Evolutionary conservation across 2,797 vertebrate species (phyloP).

Genomic region (Megaceryle alcyon): DNA sequence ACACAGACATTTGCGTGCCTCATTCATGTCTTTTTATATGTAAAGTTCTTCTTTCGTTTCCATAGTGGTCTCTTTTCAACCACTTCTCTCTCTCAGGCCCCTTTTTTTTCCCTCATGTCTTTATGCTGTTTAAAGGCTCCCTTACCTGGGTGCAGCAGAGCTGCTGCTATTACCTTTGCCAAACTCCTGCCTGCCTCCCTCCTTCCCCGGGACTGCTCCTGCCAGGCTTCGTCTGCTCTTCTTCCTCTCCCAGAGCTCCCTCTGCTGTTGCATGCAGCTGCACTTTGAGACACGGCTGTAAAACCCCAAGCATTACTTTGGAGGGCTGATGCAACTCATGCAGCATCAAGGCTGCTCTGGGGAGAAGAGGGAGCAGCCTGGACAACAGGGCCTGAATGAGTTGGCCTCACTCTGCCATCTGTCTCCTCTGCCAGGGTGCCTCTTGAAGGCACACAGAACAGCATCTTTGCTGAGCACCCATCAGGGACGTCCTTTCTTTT

Average conservation of each 20-base stretch:
- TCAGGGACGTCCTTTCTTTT: not conserved
- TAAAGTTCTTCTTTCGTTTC: conserved; percentile 7
- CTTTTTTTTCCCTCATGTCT: not conserved
- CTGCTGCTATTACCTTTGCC: not conserved
- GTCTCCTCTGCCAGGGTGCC: not conserved
- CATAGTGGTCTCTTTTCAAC: not conserved
- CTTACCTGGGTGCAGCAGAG: not conserved
- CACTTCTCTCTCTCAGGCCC: not conserved
- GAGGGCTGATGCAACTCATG: not conserved
- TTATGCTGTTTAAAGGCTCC: not conserved
- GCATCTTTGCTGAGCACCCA: not conserved
- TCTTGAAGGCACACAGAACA: not conserved
- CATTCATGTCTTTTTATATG: not conserved
- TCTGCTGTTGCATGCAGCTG: conserved; percentile 36
- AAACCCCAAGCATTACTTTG: not conserved
- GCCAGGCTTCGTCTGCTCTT: not conserved
- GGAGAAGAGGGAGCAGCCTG: not conserved
- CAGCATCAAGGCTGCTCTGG: not conserved
- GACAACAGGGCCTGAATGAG: not conserved
- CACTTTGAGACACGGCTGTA: not conserved
- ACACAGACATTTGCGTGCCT: not conserved
- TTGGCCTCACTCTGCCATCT: not conserved
- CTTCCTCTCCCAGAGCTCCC: conserved; percentile 66
- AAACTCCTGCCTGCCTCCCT: not conserved
- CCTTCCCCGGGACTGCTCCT: not conserved